Evolutionary conservation across 2,113 vertebrate species (phyloP).

Genomic region (Dryoscopus gambensis): DNA sequence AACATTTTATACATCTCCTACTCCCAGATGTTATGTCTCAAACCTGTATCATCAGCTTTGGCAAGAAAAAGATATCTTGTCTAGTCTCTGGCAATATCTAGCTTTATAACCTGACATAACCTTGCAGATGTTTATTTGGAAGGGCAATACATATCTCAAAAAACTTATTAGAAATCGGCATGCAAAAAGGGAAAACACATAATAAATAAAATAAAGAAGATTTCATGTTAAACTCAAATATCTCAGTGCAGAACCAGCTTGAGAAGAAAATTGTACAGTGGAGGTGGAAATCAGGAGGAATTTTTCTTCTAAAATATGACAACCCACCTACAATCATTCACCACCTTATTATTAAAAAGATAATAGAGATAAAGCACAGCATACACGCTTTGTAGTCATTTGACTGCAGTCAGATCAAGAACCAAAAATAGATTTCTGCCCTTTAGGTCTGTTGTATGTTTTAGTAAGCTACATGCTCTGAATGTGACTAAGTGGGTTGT

Average conservation of each 20-base stretch:
- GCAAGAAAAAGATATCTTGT: background rate
- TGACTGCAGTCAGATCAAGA: constrained; percentile 25
- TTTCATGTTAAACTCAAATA: background rate
- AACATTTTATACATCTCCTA: background rate
- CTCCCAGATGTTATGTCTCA: background rate
- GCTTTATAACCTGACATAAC: background rate
- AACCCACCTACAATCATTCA: constrained; percentile 57
- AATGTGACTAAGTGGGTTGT: background rate
- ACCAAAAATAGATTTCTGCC: constrained; percentile 30
- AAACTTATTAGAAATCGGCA: background rate
- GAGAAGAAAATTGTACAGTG: constrained; percentile 42
- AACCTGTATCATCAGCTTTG: background rate
- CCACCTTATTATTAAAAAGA: constrained; percentile 53
- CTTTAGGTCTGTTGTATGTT: constrained; percentile 3
- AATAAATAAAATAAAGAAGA: background rate
- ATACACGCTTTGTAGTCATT: background rate
- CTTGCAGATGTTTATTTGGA: background rate
- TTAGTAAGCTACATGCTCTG: background rate
- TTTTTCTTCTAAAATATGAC: constrained; percentile 41
- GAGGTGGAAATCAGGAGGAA: constrained; percentile 32
- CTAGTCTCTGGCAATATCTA: background rate
- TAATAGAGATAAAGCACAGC: background rate
- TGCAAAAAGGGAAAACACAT: background rate
- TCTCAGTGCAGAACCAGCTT: background rate
- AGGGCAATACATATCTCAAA: background rate